Evolutionary conservation across 1,140 invertebrate species (phyloP).

Genomic region (Telenomus remus): DNA sequence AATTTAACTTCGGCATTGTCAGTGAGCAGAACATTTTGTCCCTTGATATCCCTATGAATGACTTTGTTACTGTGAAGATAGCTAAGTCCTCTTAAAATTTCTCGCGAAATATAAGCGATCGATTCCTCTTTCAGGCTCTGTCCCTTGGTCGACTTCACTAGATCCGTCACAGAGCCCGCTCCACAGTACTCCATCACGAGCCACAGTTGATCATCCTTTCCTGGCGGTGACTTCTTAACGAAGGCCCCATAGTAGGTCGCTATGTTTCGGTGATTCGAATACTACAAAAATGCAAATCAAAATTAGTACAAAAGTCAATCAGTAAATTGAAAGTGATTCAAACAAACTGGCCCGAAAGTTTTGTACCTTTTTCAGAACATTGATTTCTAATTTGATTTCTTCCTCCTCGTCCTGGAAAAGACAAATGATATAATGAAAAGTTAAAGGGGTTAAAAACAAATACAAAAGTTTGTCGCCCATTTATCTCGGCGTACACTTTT

Average conservation of each 20-base stretch:
- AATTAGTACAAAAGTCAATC: neutral
- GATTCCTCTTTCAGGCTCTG: conserved; percentile 99
- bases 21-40: conserved; percentile 99
- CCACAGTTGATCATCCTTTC: conserved; percentile 99
- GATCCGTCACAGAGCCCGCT: conserved; percentile 98
- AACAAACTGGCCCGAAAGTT: conserved; percentile 16
- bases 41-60: conserved; percentile 99
- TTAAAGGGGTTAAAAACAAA: no score
- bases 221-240: conserved; percentile 98
- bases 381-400: conserved; percentile 99
- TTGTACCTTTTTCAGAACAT: conserved; percentile 92
- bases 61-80: conserved; percentile 99
- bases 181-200: conserved; percentile 99
- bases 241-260: conserved; percentile 99
- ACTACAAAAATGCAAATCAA: conserved; percentile 81
- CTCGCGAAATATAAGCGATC: conserved; percentile 99
- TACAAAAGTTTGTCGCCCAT: no score
- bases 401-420: conserved; percentile 94
- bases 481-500: neutral
- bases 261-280: conserved; percentile 99
- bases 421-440: conserved; percentile 9
- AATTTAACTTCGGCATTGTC: conserved; percentile 99
- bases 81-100: conserved; percentile 96
- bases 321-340: neutral
- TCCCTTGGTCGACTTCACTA: conserved; percentile 99